Conservation (phyloP, 2,888 invertebrate genomes). For the Tetragnatha montana region DNA sequence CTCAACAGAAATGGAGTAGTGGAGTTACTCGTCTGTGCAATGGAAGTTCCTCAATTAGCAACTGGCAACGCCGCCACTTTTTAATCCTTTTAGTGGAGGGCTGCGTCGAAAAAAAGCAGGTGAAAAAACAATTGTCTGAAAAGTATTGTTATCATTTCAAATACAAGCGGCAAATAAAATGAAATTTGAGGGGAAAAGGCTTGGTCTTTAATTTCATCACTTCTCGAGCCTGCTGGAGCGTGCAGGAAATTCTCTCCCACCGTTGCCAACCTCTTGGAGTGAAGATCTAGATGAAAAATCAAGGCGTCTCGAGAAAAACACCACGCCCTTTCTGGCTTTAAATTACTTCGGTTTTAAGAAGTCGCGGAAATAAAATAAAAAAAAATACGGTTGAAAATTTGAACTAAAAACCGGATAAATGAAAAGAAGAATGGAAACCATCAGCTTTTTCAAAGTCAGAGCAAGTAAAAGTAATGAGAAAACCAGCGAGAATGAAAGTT, state of each 20-base stretch:
- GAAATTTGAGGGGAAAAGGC: constrained; percentile 39
- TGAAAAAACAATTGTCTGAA: constrained; percentile 47
- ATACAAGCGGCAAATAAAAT: constrained; percentile 46
- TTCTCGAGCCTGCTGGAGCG: constrained; percentile 47
- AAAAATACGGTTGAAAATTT: constrained; percentile 6
- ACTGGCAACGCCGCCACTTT: constrained; percentile 36
- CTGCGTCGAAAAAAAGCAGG: neutral
- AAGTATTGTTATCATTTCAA: constrained; percentile 61
- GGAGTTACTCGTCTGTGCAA: constrained; percentile 36
- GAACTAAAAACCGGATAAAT: constrained; percentile 50
- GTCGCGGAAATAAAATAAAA: constrained; percentile 9
- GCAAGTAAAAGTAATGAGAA: constrained; percentile 67
- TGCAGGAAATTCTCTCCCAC: constrained; percentile 24
- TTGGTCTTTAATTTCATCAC: constrained; percentile 64
- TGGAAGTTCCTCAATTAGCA: constrained; percentile 56
- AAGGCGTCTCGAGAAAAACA: constrained; percentile 55
- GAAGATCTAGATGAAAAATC: constrained; percentile 63
- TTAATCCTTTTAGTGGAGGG: constrained; percentile 31
- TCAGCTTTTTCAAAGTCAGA: constrained; percentile 41
- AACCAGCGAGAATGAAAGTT: constrained; percentile 57
- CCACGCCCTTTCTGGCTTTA: constrained; percentile 49
- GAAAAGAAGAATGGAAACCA: constrained; percentile 32
- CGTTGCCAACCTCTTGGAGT: constrained; percentile 39
- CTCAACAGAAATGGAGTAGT: constrained; percentile 41
- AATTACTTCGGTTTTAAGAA: constrained; percentile 64